Conservation (phyloP, 2,113 vertebrate genomes). For the Prochilodus magdalenae region DNA sequence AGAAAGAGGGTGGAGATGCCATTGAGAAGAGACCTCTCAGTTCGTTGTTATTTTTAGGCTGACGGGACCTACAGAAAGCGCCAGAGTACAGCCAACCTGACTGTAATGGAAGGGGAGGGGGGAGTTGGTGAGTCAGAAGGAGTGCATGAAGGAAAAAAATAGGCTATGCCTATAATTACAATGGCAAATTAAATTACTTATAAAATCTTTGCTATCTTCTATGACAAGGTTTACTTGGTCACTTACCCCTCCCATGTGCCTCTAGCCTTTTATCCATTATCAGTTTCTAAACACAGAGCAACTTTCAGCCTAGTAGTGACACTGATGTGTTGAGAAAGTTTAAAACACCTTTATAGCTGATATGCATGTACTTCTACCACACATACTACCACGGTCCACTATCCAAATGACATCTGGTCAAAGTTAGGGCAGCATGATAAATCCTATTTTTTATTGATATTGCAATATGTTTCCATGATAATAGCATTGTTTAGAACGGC, state of each 20-base stretch:
- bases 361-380: not conserved
- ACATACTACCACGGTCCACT: not conserved
- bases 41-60: conserved; percentile 56
- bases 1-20: conserved; percentile 22
- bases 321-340: too few species aligned
- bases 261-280: not conserved
- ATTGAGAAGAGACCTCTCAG: conserved; percentile 55
- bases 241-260: too few species aligned
- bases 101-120: conserved; percentile 4
- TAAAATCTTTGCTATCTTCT: too few species aligned
- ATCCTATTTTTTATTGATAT: too few species aligned
- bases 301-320: too few species aligned
- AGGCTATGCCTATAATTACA: not conserved
- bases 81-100: conserved; percentile 31
- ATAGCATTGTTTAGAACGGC: too few species aligned
- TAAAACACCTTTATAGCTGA: too few species aligned
- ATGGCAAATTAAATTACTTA: not conserved
- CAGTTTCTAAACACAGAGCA: not conserved
- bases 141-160: not conserved
- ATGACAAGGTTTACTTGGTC: too few species aligned
- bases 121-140: not conserved
- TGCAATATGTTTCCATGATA: too few species aligned
- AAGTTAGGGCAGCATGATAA: too few species aligned
- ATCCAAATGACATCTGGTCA: not conserved
- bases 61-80: conserved; percentile 45